phyloP scores from a whole-genome alignment of 2,113 vertebrate species.

The Psophia crepitans region DNA sequence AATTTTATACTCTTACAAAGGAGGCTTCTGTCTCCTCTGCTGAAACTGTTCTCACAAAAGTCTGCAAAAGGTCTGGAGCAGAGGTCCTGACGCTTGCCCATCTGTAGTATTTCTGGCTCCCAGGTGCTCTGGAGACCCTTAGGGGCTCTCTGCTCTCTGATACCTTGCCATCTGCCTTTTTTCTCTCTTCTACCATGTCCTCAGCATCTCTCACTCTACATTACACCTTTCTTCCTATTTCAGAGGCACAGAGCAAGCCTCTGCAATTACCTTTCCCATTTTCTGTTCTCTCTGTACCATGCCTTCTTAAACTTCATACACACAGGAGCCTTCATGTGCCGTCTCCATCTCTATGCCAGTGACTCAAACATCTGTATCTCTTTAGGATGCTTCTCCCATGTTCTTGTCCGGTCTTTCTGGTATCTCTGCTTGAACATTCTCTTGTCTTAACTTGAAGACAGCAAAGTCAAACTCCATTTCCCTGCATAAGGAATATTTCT shows the following conservation, averaged over 20 bases:
- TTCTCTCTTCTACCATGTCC: fast-evolving
- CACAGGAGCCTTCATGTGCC: fast-evolving
- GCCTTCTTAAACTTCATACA: not conserved
- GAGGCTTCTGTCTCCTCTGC: not conserved
- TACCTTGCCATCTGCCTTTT: not conserved
- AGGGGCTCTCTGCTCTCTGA: not conserved
- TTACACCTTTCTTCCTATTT: not conserved
- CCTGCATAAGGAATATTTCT: not conserved
- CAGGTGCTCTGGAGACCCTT: not conserved
- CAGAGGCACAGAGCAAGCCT: not conserved
- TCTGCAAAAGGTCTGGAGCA: no score
- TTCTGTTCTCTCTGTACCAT: not conserved
- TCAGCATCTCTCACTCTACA: not conserved
- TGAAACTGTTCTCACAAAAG: not conserved
- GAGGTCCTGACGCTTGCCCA: no score
- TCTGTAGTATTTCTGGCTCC: not conserved
- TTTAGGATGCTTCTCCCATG: not conserved
- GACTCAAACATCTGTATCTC: not conserved
- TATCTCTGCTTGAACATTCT: not conserved
- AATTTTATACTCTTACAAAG: not conserved
- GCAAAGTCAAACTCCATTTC: not conserved
- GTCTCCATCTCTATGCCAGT: not conserved
- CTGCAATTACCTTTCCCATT: not conserved
- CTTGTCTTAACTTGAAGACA: not conserved
- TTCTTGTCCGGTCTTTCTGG: not conserved